Base-by-base conservation (phyloP, 37 sponge, comb jelly and placozoan species). In the Beroe forskalii region DNA sequence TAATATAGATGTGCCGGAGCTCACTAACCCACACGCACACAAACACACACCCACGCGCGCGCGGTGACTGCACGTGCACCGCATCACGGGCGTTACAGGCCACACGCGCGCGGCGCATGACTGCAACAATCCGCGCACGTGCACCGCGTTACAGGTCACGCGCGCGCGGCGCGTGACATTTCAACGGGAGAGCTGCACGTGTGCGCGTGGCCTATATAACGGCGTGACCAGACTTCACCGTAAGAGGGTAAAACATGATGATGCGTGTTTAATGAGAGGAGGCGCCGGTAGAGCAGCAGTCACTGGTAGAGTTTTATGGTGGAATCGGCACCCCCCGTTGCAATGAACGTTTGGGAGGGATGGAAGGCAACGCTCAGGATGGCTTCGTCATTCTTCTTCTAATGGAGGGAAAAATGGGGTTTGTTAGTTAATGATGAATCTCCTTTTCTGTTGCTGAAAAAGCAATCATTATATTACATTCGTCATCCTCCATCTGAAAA, bases 281-380 rank as follows among this genome's bases (percentile, higher is more conserved):
- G 6, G 12, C 12, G 55, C 6, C 55, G 12, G 12, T 17, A 6
- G 12, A 12, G 12, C 12, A 17, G 38, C 25, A 43, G 35, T 80
- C 86, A 80, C n/a, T 44, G 55, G 86, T 80, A 96, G 25, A 98
- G 94, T 89, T 96, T 96, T 0, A 94, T 94, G 32, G 96, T 92
- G 30, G 96, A 90, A 75, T 98, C 99, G 31, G 99, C 96, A 0
- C 99, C 99, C 0, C 93, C 94, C 76, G 95, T 96, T 20, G 95
- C 96, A 91, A 98, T 94, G 80, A 90, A 94, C 17, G 95, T 92
- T 60, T 93, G 91, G 17, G 93, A 76, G 3, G 91, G 76, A 90
- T 98, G 99, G 86, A 96, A 98, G 3, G 93, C 92, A 0, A 96
- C 95, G 60, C 92, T 93, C 92, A 89, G 91, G 28, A 98, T 92